phyloP scores from a whole-genome alignment of 2,113 vertebrate genomes.

The Calidris pugnax region DNA sequence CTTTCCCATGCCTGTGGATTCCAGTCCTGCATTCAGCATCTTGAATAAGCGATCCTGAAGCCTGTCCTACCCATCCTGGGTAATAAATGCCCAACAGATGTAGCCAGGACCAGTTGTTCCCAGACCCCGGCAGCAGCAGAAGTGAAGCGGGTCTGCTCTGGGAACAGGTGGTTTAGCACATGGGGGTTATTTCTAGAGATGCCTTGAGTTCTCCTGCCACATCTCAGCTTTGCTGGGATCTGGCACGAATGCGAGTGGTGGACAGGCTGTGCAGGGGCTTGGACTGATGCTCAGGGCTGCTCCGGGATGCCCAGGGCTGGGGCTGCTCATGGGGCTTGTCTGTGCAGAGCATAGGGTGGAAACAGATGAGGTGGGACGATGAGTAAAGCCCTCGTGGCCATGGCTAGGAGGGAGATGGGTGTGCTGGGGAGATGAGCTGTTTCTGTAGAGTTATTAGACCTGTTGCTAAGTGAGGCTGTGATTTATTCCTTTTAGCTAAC shows the following conservation, averaged over 20 bases:
- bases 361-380: not conserved
- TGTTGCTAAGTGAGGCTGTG: not conserved
- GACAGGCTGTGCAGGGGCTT: not conserved
- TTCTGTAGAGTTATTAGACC: not conserved
- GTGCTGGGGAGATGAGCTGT: not conserved
- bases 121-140: not conserved
- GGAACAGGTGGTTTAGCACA: conserved; percentile 56
- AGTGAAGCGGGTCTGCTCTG: not conserved
- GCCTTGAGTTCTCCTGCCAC: not conserved
- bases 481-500: not conserved
- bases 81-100: conserved; percentile 43
- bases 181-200: conserved; percentile 61
- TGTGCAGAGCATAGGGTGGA: not conserved
- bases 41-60: not conserved
- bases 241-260: rapidly evolving
- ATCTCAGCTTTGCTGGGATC: not conserved
- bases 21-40: not conserved
- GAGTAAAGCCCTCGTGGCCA: not conserved
- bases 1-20: not conserved
- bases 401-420: not conserved
- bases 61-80: not conserved
- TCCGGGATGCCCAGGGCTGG: not conserved
- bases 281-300: not conserved
- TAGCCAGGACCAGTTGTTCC: conserved; percentile 29
- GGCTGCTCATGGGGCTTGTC: not conserved